A percentile compares a stretch with the other conserved stretches of the same genome.
Conservation (phyloP, 1,140 invertebrate species). For the Drosophila miranda region DNA sequence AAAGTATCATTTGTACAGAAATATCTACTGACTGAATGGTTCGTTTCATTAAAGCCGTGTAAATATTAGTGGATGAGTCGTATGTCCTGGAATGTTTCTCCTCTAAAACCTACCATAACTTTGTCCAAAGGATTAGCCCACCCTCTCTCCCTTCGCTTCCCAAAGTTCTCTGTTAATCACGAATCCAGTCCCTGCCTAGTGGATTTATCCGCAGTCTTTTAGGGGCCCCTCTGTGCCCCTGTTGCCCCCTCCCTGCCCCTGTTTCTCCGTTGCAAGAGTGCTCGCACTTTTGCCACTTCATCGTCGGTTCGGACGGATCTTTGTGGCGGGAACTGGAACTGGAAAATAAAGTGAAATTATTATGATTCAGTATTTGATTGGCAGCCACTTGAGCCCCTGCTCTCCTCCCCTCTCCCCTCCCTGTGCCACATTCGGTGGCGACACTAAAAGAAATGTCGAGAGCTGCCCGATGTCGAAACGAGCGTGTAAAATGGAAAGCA, state of each 20-base stretch:
- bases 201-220: slow-evolving; percentile 26
- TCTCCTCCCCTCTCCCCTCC: background rate
- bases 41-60: background rate
- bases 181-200: slow-evolving; percentile 2
- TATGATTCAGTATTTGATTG: slow-evolving; percentile 55
- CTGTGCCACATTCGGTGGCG: slow-evolving; percentile 10
- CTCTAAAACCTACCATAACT: background rate
- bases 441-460: slow-evolving; percentile 45
- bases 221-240: slow-evolving; percentile 4
- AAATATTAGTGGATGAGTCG: no score
- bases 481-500: slow-evolving; percentile 56
- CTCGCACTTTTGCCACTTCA: slow-evolving; percentile 74
- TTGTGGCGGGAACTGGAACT: slow-evolving; percentile 34
- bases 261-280: slow-evolving; percentile 14
- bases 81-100: no score
- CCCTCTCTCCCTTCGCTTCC: background rate
- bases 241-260: background rate
- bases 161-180: background rate
- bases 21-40: no score
- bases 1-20: no score
- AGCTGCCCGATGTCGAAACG: slow-evolving; percentile 27
- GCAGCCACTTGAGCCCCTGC: slow-evolving; percentile 49
- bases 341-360: slow-evolving; percentile 75
- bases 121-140: background rate
- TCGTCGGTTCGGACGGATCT: slow-evolving; percentile 26